Evolutionary conservation across 2,888 invertebrate genomes (phyloP).

Genomic region (Aproaerema taeniolella): DNA sequence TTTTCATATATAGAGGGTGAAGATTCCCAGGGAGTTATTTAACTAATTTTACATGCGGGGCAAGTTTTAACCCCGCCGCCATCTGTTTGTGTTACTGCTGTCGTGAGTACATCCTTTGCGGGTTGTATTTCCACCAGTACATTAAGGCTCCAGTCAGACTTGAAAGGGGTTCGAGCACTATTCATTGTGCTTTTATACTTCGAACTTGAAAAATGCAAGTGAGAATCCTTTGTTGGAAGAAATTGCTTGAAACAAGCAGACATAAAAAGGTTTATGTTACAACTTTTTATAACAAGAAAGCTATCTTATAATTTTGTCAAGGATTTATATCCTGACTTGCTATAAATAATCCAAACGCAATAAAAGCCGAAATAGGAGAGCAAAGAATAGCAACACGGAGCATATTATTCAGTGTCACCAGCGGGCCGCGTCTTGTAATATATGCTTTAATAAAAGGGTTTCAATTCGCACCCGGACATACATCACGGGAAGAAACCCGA

Average conservation of each 20-base stretch:
- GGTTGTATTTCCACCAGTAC: conserved; percentile 29
- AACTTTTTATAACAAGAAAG: too few species aligned
- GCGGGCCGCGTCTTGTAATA: conserved; percentile 68
- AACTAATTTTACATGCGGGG: conserved; percentile 66
- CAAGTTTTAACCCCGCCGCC: conserved; percentile 61
- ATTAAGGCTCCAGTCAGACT: conserved; percentile 5
- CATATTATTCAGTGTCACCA: conserved; percentile 73
- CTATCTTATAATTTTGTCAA: conserved; percentile 21
- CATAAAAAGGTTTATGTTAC: too few species aligned
- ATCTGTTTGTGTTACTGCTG: conserved; percentile 54
- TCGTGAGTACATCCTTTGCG: conserved; percentile 30
- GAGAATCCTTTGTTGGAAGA: too few species aligned
- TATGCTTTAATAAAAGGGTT: conserved; percentile 77
- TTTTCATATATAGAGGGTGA: conserved; percentile 49
- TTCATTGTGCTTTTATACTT: not conserved
- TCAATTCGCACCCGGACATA: conserved; percentile 68
- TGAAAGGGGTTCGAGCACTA: not conserved
- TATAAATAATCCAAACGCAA: conserved; percentile 63
- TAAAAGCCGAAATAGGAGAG: conserved; percentile 64
- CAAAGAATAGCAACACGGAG: conserved; percentile 66
- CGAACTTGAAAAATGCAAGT: too few species aligned
- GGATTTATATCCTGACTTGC: conserved; percentile 33
- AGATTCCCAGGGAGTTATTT: conserved; percentile 59
- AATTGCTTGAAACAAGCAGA: too few species aligned
- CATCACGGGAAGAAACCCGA: conserved; percentile 60